These are phyloP conservation scores for Megastigmus dorsalis DNA, from an alignment of 2,888 invertebrate species.

Conservation along the genomic window DNA sequence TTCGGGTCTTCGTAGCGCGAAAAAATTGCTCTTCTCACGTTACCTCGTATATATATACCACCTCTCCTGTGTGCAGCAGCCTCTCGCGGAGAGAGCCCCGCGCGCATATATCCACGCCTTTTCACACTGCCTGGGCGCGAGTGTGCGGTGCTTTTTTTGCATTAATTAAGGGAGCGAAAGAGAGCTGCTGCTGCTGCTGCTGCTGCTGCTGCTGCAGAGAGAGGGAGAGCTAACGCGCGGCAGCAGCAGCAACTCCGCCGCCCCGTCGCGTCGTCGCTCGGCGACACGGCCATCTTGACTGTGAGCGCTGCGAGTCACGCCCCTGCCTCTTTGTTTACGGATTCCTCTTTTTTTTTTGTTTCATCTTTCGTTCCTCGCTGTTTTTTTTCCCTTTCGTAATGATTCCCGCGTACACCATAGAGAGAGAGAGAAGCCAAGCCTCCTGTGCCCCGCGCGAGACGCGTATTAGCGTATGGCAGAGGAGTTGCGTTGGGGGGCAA, in stretches of 20 bases:
- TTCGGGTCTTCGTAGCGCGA: background rate
- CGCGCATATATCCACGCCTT: constrained; percentile 11
- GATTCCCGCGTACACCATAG: background rate
- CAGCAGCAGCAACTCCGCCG: background rate
- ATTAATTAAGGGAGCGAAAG: constrained; percentile 70
- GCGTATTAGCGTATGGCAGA: constrained; percentile 27
- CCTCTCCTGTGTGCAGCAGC: no score
- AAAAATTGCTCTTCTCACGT: constrained; percentile 54
- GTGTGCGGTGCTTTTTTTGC: constrained; percentile 63
- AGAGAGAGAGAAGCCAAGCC: background rate
- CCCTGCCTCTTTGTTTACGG: constrained; percentile 72
- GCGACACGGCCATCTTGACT: constrained; percentile 72
- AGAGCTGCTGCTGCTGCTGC: no score
- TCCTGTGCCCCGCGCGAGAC: background rate
- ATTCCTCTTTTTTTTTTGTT: constrained; percentile 71
- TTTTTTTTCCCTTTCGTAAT: constrained; percentile 13
- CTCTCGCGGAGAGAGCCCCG: no score
- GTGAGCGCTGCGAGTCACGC: constrained; percentile 66
- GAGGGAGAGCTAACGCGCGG: background rate
- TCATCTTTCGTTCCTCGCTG: background rate
- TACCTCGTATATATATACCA: no score
- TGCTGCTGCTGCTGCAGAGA: no score
- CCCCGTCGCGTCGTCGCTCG: constrained; percentile 67
- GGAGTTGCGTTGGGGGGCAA: no score
- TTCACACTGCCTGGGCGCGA: no score